Base-by-base conservation (phyloP, 1,140 invertebrate species). In the Rhagoletis pomonella region DNA sequence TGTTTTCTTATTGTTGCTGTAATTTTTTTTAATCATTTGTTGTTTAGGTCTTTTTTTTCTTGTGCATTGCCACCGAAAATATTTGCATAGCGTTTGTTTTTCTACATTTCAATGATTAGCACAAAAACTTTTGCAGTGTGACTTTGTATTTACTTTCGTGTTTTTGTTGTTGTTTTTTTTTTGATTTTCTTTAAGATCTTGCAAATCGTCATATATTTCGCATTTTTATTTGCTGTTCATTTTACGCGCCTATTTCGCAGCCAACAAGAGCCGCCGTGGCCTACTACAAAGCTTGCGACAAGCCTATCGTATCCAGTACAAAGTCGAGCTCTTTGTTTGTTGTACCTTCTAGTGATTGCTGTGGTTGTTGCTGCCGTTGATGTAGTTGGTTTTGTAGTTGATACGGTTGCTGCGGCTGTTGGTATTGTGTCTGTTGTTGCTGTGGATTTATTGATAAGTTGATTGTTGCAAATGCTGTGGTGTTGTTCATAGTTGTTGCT, bases 281-380 rank as follows among this genome's bases (percentile, higher is more conserved):
- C 17, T n/a, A 67, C 64, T 58, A 47, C 73, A 81, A 58, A 55
- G 47, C 12, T 44, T 73, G 14, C n/a, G 44, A 55, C 73, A 81
- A 58, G 19, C 73, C 73, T 44, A 81, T 81, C 73, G 73, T 55
- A 81, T 81, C 47, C 73, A 81, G 47, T 81, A 81, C 73, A 81
- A 81, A 81, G 73, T 81, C 73, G 73, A 81, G 73, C 55, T 81
- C 73, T 81, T 81, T 81, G 73, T 81, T 81, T 81, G 73, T 55
- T 81, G 73, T 81, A 10, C 14, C 73, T 50, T 81, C 73, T 17
- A 47, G 17, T 55, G 47, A n/a, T 55, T 81, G 73, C 29, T 81
- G 73, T 55, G 17, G 14, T 77, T 77, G 73, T 19, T 81, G 73
- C 5, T 58, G 73, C 29, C 1, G 50, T 55, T 81, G 39, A 4